A percentile compares a stretch with the other conserved stretches of the same genome.
These are phyloP conservation scores for Tolmerus cingulatus DNA, from an alignment of 2,888 invertebrate species.

Conservation along the genomic window DNA sequence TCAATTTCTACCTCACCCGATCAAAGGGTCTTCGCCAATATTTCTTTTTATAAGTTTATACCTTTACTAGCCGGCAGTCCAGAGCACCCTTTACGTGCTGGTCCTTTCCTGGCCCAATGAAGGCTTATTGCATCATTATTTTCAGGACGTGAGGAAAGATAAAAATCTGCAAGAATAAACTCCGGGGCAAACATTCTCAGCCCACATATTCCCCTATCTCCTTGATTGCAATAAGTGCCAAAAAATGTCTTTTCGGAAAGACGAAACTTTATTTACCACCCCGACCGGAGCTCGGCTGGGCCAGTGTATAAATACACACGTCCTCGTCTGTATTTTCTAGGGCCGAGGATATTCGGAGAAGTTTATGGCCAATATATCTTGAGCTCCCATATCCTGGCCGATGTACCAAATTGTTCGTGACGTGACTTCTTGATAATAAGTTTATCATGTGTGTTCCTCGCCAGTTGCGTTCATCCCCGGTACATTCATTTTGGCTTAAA, in stretches of 20 bases:
- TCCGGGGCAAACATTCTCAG: constrained; percentile 5
- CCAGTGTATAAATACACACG: constrained; percentile 34
- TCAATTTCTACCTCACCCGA: not conserved
- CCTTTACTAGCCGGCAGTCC: not conserved
- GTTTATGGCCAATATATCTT: constrained; percentile 49
- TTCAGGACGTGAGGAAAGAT: constrained; percentile 11
- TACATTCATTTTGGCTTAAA: constrained; percentile 39
- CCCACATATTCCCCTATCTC: constrained; percentile 11
- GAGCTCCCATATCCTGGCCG: constrained; percentile 45
- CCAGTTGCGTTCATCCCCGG: constrained; percentile 32
- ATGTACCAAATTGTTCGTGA: constrained; percentile 49
- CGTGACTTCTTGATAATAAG: constrained; percentile 49
- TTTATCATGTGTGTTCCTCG: constrained; percentile 44
- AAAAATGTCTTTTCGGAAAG: constrained; percentile 32
- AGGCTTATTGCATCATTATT: constrained; percentile 27
- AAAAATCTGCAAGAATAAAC: constrained; percentile 9
- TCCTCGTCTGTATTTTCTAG: constrained; percentile 11
- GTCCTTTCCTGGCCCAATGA: not conserved
- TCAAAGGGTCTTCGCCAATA: not conserved
- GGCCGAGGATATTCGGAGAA: constrained; percentile 30
- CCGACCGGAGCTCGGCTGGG: not conserved
- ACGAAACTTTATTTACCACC: constrained; percentile 34
- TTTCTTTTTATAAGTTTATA: not conserved
- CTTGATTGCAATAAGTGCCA: constrained; percentile 36
- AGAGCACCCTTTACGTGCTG: not conserved